phyloP scores from a whole-genome alignment of 2,113 vertebrate genomes.

The Brienomyrus brachyistius region DNA sequence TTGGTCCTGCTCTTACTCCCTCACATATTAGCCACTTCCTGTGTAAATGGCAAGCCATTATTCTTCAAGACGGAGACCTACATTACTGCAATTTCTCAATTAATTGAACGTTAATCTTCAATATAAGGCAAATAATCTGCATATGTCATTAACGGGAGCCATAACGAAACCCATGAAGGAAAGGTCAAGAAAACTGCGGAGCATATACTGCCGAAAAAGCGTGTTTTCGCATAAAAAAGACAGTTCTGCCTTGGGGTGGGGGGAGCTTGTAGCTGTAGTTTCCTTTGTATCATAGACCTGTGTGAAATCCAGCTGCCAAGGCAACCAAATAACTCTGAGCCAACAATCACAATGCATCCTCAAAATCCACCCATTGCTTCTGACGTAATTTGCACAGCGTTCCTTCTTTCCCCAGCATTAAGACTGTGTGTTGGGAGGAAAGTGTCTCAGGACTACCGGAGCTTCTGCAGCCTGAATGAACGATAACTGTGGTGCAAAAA shows the following conservation, averaged over 20 bases:
- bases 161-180: slow-evolving; percentile 26
- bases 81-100: slow-evolving; percentile 65
- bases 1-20: slow-evolving; percentile 35
- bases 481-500: background rate
- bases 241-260: background rate
- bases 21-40: slow-evolving; percentile 28
- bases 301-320: slow-evolving; percentile 4
- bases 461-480: background rate
- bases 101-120: slow-evolving; percentile 73
- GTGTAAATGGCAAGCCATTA: slow-evolving; percentile 41
- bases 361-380: background rate
- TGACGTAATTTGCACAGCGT: background rate
- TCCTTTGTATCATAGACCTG: background rate
- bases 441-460: background rate
- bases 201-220: background rate
- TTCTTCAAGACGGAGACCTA: slow-evolving; percentile 60
- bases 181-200: background rate
- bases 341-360: background rate
- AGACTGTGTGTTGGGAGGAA: background rate
- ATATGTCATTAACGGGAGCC: slow-evolving; percentile 50
- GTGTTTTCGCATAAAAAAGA: background rate
- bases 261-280: background rate
- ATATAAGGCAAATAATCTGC: slow-evolving; percentile 66
- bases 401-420: background rate
- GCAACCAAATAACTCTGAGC: background rate